Evolutionary conservation across 2,113 vertebrate species (phyloP), one percentile per base, ranked within the genome.

Genomic region (Sturnira hondurensis): DNA sequence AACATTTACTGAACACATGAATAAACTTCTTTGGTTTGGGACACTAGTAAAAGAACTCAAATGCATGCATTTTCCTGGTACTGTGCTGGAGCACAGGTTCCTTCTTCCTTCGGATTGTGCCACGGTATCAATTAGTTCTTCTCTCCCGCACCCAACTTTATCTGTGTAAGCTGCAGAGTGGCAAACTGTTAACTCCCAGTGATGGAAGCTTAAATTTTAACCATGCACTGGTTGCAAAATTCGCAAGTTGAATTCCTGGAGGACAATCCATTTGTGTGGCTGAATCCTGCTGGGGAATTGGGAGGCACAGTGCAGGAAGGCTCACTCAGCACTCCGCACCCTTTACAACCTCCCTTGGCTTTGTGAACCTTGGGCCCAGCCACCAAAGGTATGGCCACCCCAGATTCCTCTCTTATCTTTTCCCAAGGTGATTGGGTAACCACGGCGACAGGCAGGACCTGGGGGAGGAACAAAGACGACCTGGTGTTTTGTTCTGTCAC

Each of bases 51-150:
- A 81, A 93, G 43, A 91, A n/a, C 56, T 92, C 26, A 47, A 2
- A 94, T 61, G 41, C 84, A 77, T 73, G 87, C 70, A 3, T 33
- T 38, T 15, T 77, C 80, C 93, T 78, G 28, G 56, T 89, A 86
- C 95, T 95, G 74, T 86, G 95, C 45, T 90, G 94, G 85, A 63
- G 78, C 73, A 97, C 96, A 91, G 22, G 50, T 81, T 97, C 96
- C 70, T 97, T 97, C 83, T 97, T 96, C 92, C 94, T 89, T 86
- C 71, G 45, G 96, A 81, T 94, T 97, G 97, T 97, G 97, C 97
- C 93, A 93, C 1, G 20, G 97, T 98, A 97, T 98, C 98, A 98
- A 98, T 98, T 98, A 98, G 98, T 98, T 97, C 97, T 92, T 93
- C 92, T 77, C 78, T 96, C 93, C 93, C 9, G 0, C 56, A 24